Evolutionary conservation across 2,888 invertebrate genomes (phyloP).

Genomic region (Lasioglossum figueresi): DNA sequence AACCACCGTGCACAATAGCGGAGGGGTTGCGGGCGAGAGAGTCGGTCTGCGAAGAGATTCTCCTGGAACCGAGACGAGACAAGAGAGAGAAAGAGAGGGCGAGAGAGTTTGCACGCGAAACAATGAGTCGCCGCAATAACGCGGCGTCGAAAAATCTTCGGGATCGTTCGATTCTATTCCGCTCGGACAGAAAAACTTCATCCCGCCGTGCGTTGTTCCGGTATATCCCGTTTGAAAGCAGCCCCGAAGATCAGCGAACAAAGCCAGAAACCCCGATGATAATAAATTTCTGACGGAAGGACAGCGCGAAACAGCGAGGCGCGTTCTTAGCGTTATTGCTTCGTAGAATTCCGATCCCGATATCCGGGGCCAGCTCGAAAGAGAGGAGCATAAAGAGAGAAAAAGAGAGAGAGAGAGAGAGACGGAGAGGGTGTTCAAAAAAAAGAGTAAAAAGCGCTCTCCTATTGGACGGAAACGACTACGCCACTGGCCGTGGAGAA

Average conservation of each 20-base stretch:
- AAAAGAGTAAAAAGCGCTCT: conserved; percentile 56
- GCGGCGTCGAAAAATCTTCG: conserved; percentile 27
- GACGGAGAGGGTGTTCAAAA: background rate
- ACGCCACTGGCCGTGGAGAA: conserved; percentile 71
- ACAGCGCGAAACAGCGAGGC: conserved; percentile 32
- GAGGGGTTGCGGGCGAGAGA: conserved; percentile 50
- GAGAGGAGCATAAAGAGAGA: background rate
- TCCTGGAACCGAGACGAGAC: conserved; percentile 38
- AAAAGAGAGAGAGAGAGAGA: background rate
- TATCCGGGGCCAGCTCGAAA: conserved; percentile 35
- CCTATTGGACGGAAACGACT: conserved; percentile 62
- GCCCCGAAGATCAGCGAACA: background rate
- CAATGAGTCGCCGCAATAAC: conserved; percentile 44
- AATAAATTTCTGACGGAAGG: conserved; percentile 4
- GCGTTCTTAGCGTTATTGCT: conserved; percentile 50
- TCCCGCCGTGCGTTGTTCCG: background rate
- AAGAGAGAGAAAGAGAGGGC: background rate
- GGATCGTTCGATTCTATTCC: background rate
- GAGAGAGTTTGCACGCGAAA: conserved; percentile 48
- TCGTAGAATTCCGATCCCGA: conserved; percentile 36
- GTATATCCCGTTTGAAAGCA: conserved; percentile 1
- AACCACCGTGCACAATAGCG: conserved; percentile 64
- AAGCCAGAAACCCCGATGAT: background rate
- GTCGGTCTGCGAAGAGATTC: conserved; percentile 41
- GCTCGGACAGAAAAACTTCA: background rate